These are phyloP conservation scores for Pseudochromis fuscus DNA, from an alignment of 2,797 vertebrate species.

Conservation along the genomic window DNA sequence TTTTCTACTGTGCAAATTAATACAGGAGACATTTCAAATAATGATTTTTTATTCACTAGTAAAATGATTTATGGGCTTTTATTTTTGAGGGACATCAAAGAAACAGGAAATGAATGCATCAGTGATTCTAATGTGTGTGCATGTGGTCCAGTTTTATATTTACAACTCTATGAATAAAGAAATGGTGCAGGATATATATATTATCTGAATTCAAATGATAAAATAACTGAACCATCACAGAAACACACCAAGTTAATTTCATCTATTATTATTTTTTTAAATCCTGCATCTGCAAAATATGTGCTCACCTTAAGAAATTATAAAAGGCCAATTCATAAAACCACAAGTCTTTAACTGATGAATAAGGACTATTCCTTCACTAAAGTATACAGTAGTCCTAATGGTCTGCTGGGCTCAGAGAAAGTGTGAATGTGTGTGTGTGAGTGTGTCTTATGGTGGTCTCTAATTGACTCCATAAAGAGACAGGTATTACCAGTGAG, in stretches of 20 bases:
- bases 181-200: no score
- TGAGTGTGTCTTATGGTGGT: conserved; percentile 48
- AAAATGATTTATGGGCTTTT: background rate
- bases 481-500: conserved; percentile 67
- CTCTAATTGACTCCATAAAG: conserved; percentile 73
- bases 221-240: no score
- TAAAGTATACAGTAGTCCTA: conserved; percentile 33
- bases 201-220: no score
- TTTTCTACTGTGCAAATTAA: no score
- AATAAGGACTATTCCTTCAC: conserved; percentile 46
- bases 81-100: background rate
- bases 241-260: no score
- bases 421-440: conserved; percentile 46
- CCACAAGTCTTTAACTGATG: conserved; percentile 14
- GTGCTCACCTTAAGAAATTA: background rate
- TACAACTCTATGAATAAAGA: background rate
- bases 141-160: background rate
- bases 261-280: no score
- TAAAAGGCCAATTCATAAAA: background rate
- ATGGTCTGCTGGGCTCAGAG: conserved; percentile 25
- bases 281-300: background rate
- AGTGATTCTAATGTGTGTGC: background rate
- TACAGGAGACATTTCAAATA: background rate
- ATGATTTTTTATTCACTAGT: background rate
- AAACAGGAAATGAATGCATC: background rate